A percentile compares a stretch with the other conserved stretches of the same genome.
Conservation (phyloP, 2,113 vertebrate genomes). For the Hypocryptadius cinnamomeus region DNA sequence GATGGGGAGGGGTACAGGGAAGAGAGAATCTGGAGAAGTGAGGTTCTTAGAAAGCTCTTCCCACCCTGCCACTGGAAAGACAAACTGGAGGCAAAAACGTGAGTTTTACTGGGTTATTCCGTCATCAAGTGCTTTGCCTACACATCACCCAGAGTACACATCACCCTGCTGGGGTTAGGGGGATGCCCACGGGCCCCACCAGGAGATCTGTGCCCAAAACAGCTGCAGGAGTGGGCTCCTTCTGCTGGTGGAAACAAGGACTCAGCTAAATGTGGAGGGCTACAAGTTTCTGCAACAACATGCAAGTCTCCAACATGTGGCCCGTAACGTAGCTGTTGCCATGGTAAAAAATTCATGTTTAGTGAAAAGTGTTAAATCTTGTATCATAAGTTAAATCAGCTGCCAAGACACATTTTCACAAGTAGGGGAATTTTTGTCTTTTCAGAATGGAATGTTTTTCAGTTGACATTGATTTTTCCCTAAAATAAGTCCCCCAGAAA, state of each 20-base stretch:
- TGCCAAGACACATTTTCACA: constrained; percentile 72
- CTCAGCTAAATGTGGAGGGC: constrained; percentile 52
- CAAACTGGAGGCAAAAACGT: fast-evolving
- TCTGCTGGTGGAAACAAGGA: constrained; percentile 65
- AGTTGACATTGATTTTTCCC: constrained; percentile 67
- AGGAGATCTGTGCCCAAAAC: background rate
- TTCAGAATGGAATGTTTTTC: constrained; percentile 70
- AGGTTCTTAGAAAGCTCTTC: background rate
- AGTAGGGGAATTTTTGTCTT: constrained; percentile 71
- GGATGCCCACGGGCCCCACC: background rate
- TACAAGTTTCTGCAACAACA: constrained; percentile 65
- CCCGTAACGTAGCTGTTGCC: constrained; percentile 73
- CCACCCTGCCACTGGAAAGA: background rate
- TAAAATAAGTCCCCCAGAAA: constrained; percentile 68
- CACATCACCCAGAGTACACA: fast-evolving
- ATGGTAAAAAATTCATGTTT: constrained; percentile 77
- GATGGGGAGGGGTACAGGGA: background rate
- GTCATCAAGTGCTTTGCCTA: background rate
- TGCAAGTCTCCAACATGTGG: constrained; percentile 67
- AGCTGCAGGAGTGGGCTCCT: constrained; percentile 34
- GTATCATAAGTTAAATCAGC: constrained; percentile 74
- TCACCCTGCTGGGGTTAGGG: background rate
- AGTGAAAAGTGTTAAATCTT: constrained; percentile 74
- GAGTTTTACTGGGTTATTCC: background rate
- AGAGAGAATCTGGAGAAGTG: background rate